These are phyloP conservation scores for Paragorgia papillata DNA, from an alignment of 92 coral and sea anemone genomes.

Conservation along the genomic window DNA sequence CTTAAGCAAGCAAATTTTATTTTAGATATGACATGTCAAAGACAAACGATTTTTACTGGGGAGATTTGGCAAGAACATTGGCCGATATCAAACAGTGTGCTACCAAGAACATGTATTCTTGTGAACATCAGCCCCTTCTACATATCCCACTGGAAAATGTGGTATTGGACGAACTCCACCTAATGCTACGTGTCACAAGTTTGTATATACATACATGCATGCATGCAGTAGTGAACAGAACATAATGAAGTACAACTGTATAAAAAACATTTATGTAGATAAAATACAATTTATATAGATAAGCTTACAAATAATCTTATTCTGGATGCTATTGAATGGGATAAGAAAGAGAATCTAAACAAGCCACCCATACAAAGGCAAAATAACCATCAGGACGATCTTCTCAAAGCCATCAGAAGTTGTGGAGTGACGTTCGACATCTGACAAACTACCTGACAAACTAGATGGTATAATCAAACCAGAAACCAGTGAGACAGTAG, in stretches of 20 bases:
- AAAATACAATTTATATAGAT: background rate
- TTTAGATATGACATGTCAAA: slow-evolving; percentile 53
- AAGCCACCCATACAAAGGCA: slow-evolving; percentile 20
- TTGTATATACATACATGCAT: background rate
- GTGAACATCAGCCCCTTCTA: slow-evolving; percentile 51
- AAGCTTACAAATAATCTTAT: slow-evolving; percentile 43
- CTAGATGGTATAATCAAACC: slow-evolving; percentile 32
- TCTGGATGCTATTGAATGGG: slow-evolving; percentile 23
- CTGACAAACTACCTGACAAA: slow-evolving; percentile 15
- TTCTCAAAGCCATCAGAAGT: slow-evolving; percentile 21
- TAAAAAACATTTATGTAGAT: background rate
- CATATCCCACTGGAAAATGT: too few relatives aligned
- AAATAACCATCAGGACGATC: slow-evolving; percentile 20
- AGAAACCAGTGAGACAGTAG: slow-evolving; percentile 16
- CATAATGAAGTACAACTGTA: too few relatives aligned
- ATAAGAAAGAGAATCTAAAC: slow-evolving; percentile 30
- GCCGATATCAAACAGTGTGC: slow-evolving; percentile 42
- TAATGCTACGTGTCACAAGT: slow-evolving; percentile 64
- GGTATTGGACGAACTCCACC: too few relatives aligned
- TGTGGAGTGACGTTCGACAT: slow-evolving; percentile 37
- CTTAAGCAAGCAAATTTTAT: slow-evolving; percentile 10
- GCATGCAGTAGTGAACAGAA: too few relatives aligned
- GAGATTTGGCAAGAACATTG: slow-evolving; percentile 45
- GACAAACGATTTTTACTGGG: slow-evolving; percentile 46
- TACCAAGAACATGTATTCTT: slow-evolving; percentile 35